Base-by-base conservation (phyloP, 2,797 vertebrate genomes). In the Xenops minutus region DNA sequence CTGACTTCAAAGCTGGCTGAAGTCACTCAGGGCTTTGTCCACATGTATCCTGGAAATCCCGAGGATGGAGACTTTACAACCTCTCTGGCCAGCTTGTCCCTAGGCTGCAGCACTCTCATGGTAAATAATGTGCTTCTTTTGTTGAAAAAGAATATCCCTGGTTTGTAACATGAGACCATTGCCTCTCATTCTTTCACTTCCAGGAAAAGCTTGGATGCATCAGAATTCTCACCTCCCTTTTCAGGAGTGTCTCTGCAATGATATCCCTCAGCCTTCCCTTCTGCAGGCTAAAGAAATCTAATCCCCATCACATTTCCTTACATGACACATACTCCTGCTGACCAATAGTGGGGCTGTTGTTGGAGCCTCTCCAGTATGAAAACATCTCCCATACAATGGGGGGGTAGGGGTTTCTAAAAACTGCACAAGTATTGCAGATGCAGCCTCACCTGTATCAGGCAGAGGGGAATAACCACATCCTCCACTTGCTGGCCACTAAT, bases 241-340 rank as follows among this genome's bases (percentile, higher is more conserved):
- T 59, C 67, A 89, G 48, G 30, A 39, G 43, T n/a, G 23, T 59
- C 63, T 34, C 46, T 64, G 43, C 63, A 69, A 1, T 20, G 44
- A 59, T 36, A n/a, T 37, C 16, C 27, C 51, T 15, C 46, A 51
- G 26, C 67, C 54, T 61, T 48, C 67, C 72, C 49, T 79, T 44
- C 37, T 71, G 19, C 32, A 75, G 62, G 58, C 22, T 52, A 69
- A 61, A 54, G 1, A 1, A 66, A 44, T 9, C 16, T 5, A 14
- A 69, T 24, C 27, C 51, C n/a, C n/a, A n/a, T 22, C 2, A 1
- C 32, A 32, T 37, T 27, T 88, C 67, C 39, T 67, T 54, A 15
- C 26, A 12, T 4, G 44, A 54, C n/a, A 43, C 1, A 2, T 1
- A 5, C 32, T 88, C 30, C 4, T 2, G 8, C 32, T 56, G 41